phyloP scores from a whole-genome alignment of 2,113 vertebrate species.

The Lathamus discolor region DNA sequence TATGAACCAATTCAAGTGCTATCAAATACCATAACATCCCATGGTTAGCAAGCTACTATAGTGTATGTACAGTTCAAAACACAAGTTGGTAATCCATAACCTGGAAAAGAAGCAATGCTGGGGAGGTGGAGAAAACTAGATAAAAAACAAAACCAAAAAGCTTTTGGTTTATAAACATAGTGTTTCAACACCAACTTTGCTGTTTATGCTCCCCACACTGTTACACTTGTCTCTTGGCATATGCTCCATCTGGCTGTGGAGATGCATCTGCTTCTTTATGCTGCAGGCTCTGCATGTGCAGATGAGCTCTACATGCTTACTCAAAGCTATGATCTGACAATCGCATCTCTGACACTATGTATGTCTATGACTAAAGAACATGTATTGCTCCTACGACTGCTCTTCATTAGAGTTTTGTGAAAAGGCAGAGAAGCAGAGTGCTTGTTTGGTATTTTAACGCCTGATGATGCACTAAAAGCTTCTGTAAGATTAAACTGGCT shows the following conservation, averaged over 20 bases:
- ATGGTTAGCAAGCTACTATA: neutral
- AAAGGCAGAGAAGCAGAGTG: neutral
- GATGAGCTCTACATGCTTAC: slow-evolving; percentile 31
- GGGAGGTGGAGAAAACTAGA: neutral
- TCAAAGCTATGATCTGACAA: neutral
- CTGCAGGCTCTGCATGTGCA: slow-evolving; percentile 50
- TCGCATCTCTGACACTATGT: neutral
- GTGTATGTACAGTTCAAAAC: neutral
- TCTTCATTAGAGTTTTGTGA: neutral
- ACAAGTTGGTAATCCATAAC: neutral
- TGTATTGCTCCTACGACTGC: neutral
- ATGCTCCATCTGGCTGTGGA: slow-evolving; percentile 57
- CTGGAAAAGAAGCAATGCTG: slow-evolving; percentile 10
- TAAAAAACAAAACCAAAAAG: slow-evolving; percentile 18
- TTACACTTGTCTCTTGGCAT: slow-evolving; percentile 53
- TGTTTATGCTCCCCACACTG: slow-evolving; percentile 44
- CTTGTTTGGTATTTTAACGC: neutral
- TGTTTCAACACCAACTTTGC: slow-evolving; percentile 51
- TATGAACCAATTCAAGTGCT: neutral
- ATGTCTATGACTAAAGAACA: neutral
- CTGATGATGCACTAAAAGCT: neutral
- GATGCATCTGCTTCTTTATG: slow-evolving; percentile 52
- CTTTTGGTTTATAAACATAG: slow-evolving; percentile 56
- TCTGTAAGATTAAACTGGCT: neutral
- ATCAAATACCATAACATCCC: neutral